Evolutionary conservation across 2,888 invertebrate genomes (phyloP).

Genomic region (Drosophila mulleri): DNA sequence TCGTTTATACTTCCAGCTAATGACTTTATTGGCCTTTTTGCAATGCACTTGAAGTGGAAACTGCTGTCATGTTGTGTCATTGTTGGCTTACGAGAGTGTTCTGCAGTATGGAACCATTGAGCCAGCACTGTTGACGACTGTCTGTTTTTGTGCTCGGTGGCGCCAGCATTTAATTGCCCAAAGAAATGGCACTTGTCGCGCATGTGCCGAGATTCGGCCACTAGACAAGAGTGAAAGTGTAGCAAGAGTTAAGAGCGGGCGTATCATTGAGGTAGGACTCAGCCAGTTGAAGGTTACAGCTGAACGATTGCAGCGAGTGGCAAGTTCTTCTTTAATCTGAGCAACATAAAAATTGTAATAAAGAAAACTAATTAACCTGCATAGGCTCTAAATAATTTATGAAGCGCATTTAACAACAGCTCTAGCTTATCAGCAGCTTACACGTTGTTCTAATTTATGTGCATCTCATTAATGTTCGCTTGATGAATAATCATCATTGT

Average conservation of each 20-base stretch:
- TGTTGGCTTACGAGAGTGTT: slow-evolving; percentile 50
- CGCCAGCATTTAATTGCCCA: slow-evolving; percentile 77
- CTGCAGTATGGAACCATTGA: slow-evolving; percentile 58
- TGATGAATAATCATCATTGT: slow-evolving; percentile 63
- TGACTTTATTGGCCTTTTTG: slow-evolving; percentile 75
- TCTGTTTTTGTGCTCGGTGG: slow-evolving; percentile 64
- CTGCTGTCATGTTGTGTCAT: slow-evolving; percentile 78
- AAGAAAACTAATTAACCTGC: slow-evolving; percentile 21
- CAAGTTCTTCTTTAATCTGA: slow-evolving; percentile 12
- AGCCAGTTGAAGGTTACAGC: slow-evolving; percentile 21
- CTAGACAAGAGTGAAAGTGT: slow-evolving; percentile 67
- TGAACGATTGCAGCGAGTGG: slow-evolving; percentile 1
- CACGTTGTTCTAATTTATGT: slow-evolving; percentile 67
- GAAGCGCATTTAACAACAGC: slow-evolving; percentile 28
- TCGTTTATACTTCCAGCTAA: slow-evolving; percentile 54
- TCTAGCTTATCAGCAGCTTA: slow-evolving; percentile 48
- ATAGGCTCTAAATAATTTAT: slow-evolving; percentile 41
- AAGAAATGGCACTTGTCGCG: slow-evolving; percentile 37
- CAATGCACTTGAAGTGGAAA: slow-evolving; percentile 60
- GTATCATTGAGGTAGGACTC: slow-evolving; percentile 22
- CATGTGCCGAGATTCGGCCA: slow-evolving; percentile 11
- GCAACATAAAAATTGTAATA: slow-evolving; percentile 24
- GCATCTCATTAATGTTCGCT: slow-evolving; percentile 49
- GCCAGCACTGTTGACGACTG: slow-evolving; percentile 24
- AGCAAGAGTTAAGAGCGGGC: slow-evolving; percentile 57